Evolutionary conservation across 2,797 vertebrate species (phyloP).

Genomic region (Dicrostonyx torquatus): DNA sequence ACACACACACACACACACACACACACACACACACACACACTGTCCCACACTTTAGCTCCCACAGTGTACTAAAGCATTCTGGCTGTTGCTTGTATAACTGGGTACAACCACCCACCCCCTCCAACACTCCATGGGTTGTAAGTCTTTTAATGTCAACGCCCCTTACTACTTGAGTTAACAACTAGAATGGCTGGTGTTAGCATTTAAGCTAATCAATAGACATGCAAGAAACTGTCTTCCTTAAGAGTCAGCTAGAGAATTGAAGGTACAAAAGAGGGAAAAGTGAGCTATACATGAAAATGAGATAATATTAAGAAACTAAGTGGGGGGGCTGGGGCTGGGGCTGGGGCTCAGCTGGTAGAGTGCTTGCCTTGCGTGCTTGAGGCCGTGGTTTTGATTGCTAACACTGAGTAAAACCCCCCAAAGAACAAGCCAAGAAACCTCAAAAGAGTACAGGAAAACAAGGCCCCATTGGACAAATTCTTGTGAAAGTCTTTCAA

Average conservation of each 20-base stretch:
- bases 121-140: background rate
- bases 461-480: background rate
- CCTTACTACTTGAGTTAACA: slow-evolving; percentile 57
- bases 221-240: slow-evolving; percentile 2
- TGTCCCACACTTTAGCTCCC: background rate
- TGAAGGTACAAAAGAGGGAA: slow-evolving; percentile 47
- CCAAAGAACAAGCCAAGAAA: background rate
- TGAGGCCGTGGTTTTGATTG: background rate
- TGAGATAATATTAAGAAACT: slow-evolving; percentile 27
- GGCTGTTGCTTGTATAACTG: background rate
- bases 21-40: background rate
- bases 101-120: background rate
- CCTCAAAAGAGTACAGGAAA: background rate
- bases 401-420: background rate
- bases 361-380: background rate
- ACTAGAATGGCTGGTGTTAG: slow-evolving; percentile 18
- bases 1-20: background rate
- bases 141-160: slow-evolving; percentile 38
- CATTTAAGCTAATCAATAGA: slow-evolving; percentile 48
- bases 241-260: slow-evolving; percentile 51
- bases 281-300: slow-evolving; percentile 56
- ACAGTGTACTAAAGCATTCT: background rate
- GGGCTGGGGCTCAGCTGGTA: background rate
- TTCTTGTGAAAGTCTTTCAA: slow-evolving; percentile 34
- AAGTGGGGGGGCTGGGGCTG: background rate